Base-by-base conservation (phyloP, 2,888 invertebrate genomes). In the Lepidocyrtinus sp. region DNA sequence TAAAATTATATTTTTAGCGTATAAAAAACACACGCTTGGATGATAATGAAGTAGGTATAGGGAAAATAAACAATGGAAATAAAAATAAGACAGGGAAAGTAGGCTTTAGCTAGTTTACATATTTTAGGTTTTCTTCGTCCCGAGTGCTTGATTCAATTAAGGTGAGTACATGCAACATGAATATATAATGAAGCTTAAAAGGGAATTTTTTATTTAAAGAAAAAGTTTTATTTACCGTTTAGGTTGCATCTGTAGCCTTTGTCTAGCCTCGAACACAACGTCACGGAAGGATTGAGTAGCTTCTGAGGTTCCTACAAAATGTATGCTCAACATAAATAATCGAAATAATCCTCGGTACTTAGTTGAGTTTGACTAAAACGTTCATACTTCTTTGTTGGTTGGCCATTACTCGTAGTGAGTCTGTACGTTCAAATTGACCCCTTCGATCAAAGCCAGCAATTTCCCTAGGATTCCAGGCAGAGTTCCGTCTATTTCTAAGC, bases 401-500 rank as follows among this genome's bases (percentile, higher is more conserved):
- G 78, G 71, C 72, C 78, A 86, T 86, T 68, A 85, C 83, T 79
- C 85, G 79, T 55, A 86, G 84, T 25, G 86, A 86, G 64, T 86
- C 86, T 19, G 85, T 86, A 72, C 86, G 64, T 75, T 86, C 85
- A 75, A 86, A 86, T 67, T 86, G 85, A 72, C 79, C 64, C 36
- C 86, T 73, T 46, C 85, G 73, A 76, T 85, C 85, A 68, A 81
- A 85, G 61, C 85, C 84, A n/a, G n/a, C n/a, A 67, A 85, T 75
- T 84, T 86, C 86, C 69, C 86, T 59, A n/a, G 86, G 85, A 76
- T 83, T 86, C 85, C 85, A 86, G 1, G 85, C 85, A 9, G 78
- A 86, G 45, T 81, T 81, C 69, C 86, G 62, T 69, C 86, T 55
- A 77, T 85, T 86, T 46, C 86, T 82, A 25, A 86, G 80, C 85